Evolutionary conservation across 2,113 vertebrate species (phyloP).

Genomic region (Entosphenus tridentatus): DNA sequence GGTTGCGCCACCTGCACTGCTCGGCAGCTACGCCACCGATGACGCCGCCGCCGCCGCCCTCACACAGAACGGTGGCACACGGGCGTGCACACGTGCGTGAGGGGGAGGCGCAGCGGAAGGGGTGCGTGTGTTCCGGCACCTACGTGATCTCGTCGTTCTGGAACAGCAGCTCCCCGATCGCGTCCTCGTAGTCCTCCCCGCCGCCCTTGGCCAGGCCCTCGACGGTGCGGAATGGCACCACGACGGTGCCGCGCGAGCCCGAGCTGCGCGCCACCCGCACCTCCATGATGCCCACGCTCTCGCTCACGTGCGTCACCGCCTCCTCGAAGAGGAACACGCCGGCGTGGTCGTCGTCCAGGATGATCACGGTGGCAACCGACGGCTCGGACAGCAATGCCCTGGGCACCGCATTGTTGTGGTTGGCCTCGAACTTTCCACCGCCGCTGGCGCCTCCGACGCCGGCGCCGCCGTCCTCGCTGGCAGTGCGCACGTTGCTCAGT

Average conservation of each 20-base stretch:
- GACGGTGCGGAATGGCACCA: slow-evolving; percentile 61
- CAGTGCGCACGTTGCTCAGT: slow-evolving; percentile 31
- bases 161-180: slow-evolving; percentile 66
- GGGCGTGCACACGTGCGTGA: too few relatives aligned
- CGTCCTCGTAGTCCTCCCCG: slow-evolving; percentile 90
- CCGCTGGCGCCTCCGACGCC: too few relatives aligned
- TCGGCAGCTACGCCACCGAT: too few relatives aligned
- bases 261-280: slow-evolving; percentile 62
- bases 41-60: too few relatives aligned
- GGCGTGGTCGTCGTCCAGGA: slow-evolving; percentile 77
- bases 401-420: slow-evolving; percentile 19
- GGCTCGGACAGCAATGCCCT: slow-evolving; percentile 44
- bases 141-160: slow-evolving; percentile 82
- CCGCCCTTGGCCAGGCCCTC: slow-evolving; percentile 73
- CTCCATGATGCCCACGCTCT: slow-evolving; percentile 74
- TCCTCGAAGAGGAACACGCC: slow-evolving; percentile 89
- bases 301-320: slow-evolving; percentile 41
- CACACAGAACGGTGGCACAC: too few relatives aligned
- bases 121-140: slow-evolving; percentile 20
- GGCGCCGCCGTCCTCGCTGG: background rate
- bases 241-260: slow-evolving; percentile 62
- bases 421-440: background rate
- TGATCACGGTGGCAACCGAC: slow-evolving; percentile 50
- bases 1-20: too few relatives aligned
- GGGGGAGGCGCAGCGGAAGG: too few relatives aligned